Conservation (phyloP, 2,888 invertebrate genomes). For the Sarcophaga caerulescens region DNA sequence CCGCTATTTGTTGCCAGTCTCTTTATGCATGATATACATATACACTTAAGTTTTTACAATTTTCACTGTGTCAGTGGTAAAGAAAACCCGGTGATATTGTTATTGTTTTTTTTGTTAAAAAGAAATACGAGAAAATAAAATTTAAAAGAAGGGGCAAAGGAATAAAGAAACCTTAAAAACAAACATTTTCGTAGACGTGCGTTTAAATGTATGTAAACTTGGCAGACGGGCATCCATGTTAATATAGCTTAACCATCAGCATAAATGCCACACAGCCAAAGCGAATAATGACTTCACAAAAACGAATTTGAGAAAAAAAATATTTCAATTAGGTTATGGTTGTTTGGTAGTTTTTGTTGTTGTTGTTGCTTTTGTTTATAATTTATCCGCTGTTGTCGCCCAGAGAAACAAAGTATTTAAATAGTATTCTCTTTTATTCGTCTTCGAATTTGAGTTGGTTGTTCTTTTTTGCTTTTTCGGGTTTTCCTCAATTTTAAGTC, state of each 20-base stretch:
- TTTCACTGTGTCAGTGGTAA: not conserved
- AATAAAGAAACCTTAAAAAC: not conserved
- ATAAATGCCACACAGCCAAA: constrained; percentile 6
- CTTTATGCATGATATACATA: not conserved
- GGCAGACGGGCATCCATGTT: constrained; percentile 3
- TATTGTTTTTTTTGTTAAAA: not conserved
- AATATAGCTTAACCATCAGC: constrained; percentile 24
- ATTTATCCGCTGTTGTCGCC: not conserved
- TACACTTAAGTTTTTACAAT: constrained; percentile 32
- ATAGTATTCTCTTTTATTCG: not conserved
- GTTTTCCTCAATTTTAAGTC: not conserved
- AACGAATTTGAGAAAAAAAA: not conserved
- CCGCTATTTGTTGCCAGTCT: not conserved
- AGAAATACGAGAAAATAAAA: not conserved
- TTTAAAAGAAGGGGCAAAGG: not conserved
- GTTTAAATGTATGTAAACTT: not conserved
- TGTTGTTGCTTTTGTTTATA: not conserved
- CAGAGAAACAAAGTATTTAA: not conserved
- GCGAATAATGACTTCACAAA: constrained; percentile 40
- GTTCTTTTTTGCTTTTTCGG: not conserved
- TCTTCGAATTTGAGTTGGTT: not conserved
- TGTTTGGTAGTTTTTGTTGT: constrained; percentile 18
- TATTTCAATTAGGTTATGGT: constrained; percentile 54
- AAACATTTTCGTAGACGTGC: constrained; percentile 1
- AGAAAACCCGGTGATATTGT: not conserved